Evolutionary conservation across 2,113 vertebrate genomes (phyloP).

Genomic region (Caloenas nicobarica): DNA sequence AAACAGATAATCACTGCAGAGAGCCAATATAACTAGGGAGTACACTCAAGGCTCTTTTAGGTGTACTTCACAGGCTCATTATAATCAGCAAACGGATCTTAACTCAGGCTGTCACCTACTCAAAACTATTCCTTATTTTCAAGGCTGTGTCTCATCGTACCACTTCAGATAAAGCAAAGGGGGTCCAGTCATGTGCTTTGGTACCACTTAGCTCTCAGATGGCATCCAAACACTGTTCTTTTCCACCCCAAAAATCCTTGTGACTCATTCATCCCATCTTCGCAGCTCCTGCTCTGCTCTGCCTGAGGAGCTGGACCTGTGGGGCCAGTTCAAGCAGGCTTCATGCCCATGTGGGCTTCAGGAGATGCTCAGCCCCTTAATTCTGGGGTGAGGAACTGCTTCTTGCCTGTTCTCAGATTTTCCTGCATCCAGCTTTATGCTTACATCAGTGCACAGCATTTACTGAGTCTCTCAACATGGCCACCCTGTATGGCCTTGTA

Average conservation of each 20-base stretch:
- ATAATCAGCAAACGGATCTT: slow-evolving; percentile 71
- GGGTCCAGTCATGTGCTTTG: slow-evolving; percentile 34
- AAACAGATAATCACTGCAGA: slow-evolving; percentile 57
- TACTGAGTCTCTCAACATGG: background rate
- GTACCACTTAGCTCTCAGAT: background rate
- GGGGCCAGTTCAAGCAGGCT: rapidly evolving
- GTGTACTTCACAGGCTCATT: slow-evolving; percentile 72
- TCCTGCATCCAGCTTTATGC: background rate
- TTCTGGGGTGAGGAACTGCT: rapidly evolving
- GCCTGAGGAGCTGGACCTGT: background rate
- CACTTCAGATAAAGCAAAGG: slow-evolving; percentile 34
- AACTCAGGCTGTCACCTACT: slow-evolving; percentile 53
- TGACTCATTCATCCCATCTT: background rate
- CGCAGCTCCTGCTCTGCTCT: background rate
- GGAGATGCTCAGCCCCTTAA: background rate
- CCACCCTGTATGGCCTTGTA: background rate
- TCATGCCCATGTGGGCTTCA: background rate
- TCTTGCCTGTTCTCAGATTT: background rate
- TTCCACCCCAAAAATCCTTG: background rate
- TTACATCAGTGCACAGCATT: rapidly evolving
- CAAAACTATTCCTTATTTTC: slow-evolving; percentile 68
- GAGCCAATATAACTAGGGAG: slow-evolving; percentile 31
- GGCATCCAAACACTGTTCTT: background rate
- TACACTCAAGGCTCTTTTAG: slow-evolving; percentile 59
- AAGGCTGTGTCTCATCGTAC: background rate